Evolutionary conservation across 2,113 vertebrate species (phyloP).

Genomic region (Epinephelus fuscoguttatus): DNA sequence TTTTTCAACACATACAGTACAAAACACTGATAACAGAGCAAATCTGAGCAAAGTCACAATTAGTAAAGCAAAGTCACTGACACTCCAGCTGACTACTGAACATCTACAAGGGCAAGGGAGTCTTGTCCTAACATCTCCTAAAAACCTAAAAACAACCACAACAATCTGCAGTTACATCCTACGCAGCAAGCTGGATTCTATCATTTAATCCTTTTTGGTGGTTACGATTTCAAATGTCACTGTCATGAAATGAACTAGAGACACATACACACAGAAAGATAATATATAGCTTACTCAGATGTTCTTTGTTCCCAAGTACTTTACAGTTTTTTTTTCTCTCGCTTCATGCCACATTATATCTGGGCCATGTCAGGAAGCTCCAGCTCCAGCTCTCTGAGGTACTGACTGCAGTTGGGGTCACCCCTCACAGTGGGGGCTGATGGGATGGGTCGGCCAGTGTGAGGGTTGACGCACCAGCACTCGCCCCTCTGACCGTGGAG

Average conservation of each 20-base stretch:
- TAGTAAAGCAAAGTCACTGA: slow-evolving; percentile 57
- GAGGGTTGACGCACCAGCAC: slow-evolving; percentile 97
- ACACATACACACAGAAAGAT: slow-evolving; percentile 64
- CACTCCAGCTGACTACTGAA: slow-evolving; percentile 34
- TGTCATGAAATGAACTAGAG: slow-evolving; percentile 54
- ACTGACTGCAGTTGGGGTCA: slow-evolving; percentile 96
- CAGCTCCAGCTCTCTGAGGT: slow-evolving; percentile 88
- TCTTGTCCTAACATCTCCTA: slow-evolving; percentile 28
- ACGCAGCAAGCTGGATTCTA: slow-evolving; percentile 49
- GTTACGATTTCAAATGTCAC: slow-evolving; percentile 47
- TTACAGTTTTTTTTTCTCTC: slow-evolving; percentile 49
- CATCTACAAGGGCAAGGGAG: slow-evolving; percentile 21
- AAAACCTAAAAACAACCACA: background rate
- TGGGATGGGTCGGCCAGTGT: slow-evolving; percentile 90
- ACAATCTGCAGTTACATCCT: slow-evolving; percentile 46
- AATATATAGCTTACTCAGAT: slow-evolving; percentile 76
- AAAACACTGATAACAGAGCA: slow-evolving; percentile 61
- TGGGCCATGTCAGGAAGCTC: slow-evolving; percentile 84
- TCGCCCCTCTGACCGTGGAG: slow-evolving; percentile 96
- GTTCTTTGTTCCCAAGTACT: slow-evolving; percentile 68
- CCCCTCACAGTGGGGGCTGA: slow-evolving; percentile 93
- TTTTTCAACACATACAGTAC: slow-evolving; percentile 51
- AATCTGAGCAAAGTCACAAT: slow-evolving; percentile 49
- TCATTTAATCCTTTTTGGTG: slow-evolving; percentile 44
- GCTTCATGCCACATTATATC: slow-evolving; percentile 62